A percentile compares a stretch with the other conserved stretches of the same genome.
These are phyloP conservation scores for Pempheris klunzingeri DNA, from an alignment of 2,797 vertebrate genomes.

Conservation along the genomic window DNA sequence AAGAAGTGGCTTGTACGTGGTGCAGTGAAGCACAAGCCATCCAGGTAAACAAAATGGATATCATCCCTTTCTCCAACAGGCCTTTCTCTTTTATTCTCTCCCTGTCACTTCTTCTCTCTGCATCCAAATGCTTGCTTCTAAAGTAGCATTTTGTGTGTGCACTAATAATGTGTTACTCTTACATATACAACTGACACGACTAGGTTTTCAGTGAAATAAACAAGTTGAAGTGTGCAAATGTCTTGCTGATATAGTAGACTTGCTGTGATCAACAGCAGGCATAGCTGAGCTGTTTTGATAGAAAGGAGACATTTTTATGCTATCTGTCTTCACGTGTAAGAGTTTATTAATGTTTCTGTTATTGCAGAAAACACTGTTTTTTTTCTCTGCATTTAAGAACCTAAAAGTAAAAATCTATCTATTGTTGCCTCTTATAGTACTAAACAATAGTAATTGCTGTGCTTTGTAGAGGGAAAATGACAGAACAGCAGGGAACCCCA, in stretches of 20 bases:
- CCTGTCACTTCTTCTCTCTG: conserved; percentile 22
- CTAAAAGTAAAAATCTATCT: neutral
- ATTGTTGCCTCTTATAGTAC: neutral
- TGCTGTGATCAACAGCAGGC: conserved; percentile 7
- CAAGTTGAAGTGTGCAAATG: conserved; percentile 5
- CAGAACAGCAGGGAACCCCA: conserved; percentile 87
- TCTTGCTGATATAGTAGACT: conserved; percentile 1
- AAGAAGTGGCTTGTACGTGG: conserved; percentile 72
- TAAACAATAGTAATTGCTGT: conserved; percentile 32
- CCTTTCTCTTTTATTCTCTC: conserved; percentile 19
- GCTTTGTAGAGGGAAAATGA: conserved; percentile 82
- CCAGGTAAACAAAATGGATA: conserved; percentile 71
- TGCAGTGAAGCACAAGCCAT: conserved; percentile 78
- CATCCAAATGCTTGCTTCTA: conserved; percentile 13
- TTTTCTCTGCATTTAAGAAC: neutral
- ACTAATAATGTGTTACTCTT: conserved; percentile 5
- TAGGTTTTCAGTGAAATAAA: conserved; percentile 19
- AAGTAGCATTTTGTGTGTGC: conserved; percentile 17
- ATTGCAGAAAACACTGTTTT: neutral
- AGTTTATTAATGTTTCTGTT: neutral
- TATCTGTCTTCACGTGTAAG: neutral
- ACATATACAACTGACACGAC: neutral
- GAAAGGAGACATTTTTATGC: neutral
- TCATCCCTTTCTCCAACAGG: conserved; percentile 27
- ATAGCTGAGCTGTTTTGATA: neutral